A percentile compares a stretch with the other conserved stretches of the same genome.
These are phyloP conservation scores for Rhinolophus ferrumequinum DNA, from an alignment of 2,113 vertebrate genomes.

Conservation along the genomic window DNA sequence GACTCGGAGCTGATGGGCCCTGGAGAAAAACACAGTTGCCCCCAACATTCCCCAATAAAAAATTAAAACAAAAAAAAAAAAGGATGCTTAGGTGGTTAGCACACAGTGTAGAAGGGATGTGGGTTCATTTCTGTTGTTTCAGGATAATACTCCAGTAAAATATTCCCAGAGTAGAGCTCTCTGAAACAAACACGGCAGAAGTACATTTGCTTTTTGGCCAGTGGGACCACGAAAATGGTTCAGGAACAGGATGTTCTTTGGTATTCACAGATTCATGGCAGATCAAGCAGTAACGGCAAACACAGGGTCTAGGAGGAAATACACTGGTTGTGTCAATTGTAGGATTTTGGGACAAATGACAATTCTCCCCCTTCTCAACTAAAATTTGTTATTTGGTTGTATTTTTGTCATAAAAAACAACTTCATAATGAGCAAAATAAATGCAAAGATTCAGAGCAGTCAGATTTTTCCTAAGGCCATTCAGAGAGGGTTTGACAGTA, in stretches of 20 bases:
- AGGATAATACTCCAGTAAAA: constrained; percentile 35
- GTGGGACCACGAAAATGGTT: constrained; percentile 34
- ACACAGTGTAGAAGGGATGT: background rate
- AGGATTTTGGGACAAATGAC: background rate
- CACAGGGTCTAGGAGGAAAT: background rate
- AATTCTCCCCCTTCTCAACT: background rate
- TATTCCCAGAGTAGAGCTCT: constrained; percentile 26
- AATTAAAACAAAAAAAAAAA: background rate
- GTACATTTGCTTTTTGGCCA: background rate
- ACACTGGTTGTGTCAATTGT: background rate
- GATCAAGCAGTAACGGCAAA: constrained; percentile 20
- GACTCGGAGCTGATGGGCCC: no score
- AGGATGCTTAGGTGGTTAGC: background rate
- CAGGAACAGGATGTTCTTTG: constrained; percentile 57
- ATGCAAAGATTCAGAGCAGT: background rate
- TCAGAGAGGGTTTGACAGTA: background rate
- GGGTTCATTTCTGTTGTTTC: constrained; percentile 2
- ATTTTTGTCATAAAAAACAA: constrained; percentile 33
- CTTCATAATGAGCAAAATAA: constrained; percentile 21
- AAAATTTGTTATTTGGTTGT: constrained; percentile 21
- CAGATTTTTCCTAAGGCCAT: background rate
- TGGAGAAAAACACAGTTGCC: no score
- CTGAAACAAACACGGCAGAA: background rate
- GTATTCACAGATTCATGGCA: constrained; percentile 25
- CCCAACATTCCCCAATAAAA: no score